These are phyloP conservation scores for Pelagia noctiluca DNA, from an alignment of 30 jellyfish, hydroid and myxozoan species.

Conservation along the genomic window DNA sequence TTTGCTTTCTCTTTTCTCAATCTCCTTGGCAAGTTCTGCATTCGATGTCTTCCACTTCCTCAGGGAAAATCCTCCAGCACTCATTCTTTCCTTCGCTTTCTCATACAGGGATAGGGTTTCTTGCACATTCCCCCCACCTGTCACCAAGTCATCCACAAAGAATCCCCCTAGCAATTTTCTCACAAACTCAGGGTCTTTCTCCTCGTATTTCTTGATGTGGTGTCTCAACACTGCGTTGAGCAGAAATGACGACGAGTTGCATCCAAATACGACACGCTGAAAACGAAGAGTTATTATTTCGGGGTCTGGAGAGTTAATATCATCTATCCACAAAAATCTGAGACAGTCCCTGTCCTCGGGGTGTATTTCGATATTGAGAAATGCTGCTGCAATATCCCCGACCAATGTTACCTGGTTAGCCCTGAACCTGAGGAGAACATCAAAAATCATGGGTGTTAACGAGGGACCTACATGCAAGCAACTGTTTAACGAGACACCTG, in stretches of 20 bases:
- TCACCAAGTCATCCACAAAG: not conserved
- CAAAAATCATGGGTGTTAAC: too few species aligned
- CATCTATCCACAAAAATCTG: too few species aligned
- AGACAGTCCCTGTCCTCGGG: too few species aligned
- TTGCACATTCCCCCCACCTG: not conserved
- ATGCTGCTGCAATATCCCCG: too few species aligned
- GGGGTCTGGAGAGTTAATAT: too few species aligned
- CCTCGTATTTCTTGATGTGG: not conserved
- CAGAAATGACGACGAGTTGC: not conserved
- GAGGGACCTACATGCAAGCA: too few species aligned
- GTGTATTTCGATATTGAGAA: too few species aligned
- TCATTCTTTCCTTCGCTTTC: not conserved
- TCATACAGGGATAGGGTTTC: not conserved
- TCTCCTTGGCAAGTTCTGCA: conserved; percentile 4
- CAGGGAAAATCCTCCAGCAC: not conserved
- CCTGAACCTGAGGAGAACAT: too few species aligned
- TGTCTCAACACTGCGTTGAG: conserved; percentile 1
- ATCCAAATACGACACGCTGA: conserved; percentile 11
- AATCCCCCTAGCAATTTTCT: not conserved
- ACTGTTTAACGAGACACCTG: too few species aligned
- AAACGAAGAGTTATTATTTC: not conserved
- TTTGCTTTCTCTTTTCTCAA: not conserved
- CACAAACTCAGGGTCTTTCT: not conserved
- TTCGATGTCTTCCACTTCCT: not conserved
- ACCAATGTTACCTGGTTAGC: too few species aligned